These are phyloP conservation scores for Acropternis orthonyx DNA, from an alignment of 2,797 vertebrate genomes.

Conservation along the genomic window DNA sequence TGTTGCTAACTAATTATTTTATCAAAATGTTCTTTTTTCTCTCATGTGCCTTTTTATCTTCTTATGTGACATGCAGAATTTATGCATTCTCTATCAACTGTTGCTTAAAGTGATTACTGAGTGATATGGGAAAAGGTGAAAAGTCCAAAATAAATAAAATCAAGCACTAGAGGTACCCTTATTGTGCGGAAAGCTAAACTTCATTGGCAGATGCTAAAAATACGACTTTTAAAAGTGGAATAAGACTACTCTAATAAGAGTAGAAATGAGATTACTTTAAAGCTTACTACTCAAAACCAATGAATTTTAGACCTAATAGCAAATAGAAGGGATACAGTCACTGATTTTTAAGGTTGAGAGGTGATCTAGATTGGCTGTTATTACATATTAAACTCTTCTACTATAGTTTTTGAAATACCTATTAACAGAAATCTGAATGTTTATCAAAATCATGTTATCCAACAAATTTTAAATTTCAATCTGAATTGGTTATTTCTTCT, in stretches of 20 bases:
- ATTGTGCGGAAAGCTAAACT: neutral
- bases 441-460: neutral
- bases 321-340: neutral
- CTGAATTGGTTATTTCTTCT: neutral
- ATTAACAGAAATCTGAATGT: neutral
- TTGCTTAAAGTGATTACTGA: neutral
- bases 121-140: neutral
- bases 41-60: neutral
- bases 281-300: neutral
- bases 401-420: neutral
- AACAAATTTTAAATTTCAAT: neutral
- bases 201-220: neutral
- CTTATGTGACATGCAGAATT: neutral
- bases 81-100: neutral
- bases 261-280: neutral
- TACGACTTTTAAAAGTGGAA: neutral
- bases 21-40: neutral
- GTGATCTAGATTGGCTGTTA: neutral
- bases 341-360: neutral
- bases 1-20: neutral
- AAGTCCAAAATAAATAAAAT: neutral
- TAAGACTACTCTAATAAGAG: neutral
- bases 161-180: neutral
- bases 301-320: neutral
- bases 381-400: neutral